Evolutionary conservation across 2,797 vertebrate genomes (phyloP), one percentile per base, ranked within the genome.

Genomic region (Sebastes alutus): DNA sequence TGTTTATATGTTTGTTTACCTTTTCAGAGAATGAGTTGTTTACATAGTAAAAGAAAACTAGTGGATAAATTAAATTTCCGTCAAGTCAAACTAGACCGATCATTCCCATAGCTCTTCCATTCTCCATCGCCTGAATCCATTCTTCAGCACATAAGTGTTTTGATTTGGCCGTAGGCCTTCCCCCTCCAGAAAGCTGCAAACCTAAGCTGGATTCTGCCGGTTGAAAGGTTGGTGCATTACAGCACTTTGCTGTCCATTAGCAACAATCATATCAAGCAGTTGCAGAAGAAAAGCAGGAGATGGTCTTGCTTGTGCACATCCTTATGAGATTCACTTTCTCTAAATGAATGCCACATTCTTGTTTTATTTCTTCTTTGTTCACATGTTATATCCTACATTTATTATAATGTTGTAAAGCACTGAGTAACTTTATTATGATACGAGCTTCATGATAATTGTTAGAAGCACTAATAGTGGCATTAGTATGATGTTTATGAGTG

Each of bases 201-300:
- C 73, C 87, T 82, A 89, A 93, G 92, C 90, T 91, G 88, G 87
- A 92, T 89, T 91, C 77, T 88, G 84, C 80, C 52, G 49, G 85
- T 86, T 92, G 75, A 90, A 90, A 92, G 88, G 81, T 63, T 92
- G 83, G 82, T 90, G 87, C 91, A 94, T 93, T 90, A 93, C 83
- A 92, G 93, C 87, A 92, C 87, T 92, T 87, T 89, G 77, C 83
- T 75, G 63, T 92, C 90, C 90, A 93, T 94, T 94, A 95, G 78
- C 65, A 73, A 82, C 76, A 83, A 83, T 80, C 81, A 86, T 68
- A 89, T 80, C 67, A 82, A 62, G 75, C 72, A 88, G 86, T 59
- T 80, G 62, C 73, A 82, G 55, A 73, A 64, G 67, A 78, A 84
- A 81, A 78, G 55, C 64, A 83, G 52, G 64, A 75, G 68, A 75